Conservation (phyloP, 37 sponge, comb jelly and placozoan genomes). For the Cladorhizidae sp. region DNA sequence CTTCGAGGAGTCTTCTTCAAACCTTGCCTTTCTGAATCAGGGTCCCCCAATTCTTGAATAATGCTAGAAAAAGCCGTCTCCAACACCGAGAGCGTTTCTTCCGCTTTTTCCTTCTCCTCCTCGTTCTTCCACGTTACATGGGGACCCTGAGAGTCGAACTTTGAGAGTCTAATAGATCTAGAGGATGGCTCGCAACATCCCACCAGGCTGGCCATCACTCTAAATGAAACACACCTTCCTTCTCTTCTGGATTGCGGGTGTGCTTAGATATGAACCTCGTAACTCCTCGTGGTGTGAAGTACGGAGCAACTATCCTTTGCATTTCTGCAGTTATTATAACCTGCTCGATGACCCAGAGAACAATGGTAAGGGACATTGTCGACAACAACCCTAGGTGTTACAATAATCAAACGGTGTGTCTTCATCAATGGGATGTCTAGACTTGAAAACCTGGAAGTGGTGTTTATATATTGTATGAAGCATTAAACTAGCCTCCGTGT, state of each 20-base stretch:
- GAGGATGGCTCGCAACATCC: constrained; percentile 1
- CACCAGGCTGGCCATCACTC: not conserved
- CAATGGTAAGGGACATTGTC: constrained; percentile 34
- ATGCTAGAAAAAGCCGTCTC: constrained; percentile 60
- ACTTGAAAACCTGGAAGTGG: too few relatives aligned
- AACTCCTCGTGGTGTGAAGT: too few relatives aligned
- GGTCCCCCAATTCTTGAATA: constrained; percentile 66
- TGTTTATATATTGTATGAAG: too few relatives aligned
- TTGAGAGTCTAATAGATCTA: not conserved
- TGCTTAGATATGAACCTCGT: too few relatives aligned
- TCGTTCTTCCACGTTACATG: constrained; percentile 13
- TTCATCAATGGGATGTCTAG: too few relatives aligned
- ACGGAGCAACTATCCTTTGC: not conserved
- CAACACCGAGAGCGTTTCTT: constrained; percentile 42
- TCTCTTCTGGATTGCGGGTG: too few relatives aligned
- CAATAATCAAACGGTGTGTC: too few relatives aligned
- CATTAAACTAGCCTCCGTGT: too few relatives aligned
- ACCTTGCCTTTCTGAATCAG: constrained; percentile 75
- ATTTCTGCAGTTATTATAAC: not conserved
- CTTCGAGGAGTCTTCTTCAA: constrained; percentile 85
- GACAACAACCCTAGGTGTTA: too few relatives aligned
- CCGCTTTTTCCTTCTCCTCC: constrained; percentile 35
- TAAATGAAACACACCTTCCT: too few relatives aligned
- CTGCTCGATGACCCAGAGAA: constrained; percentile 43
- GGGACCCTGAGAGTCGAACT: constrained; percentile 22